These are phyloP conservation scores for Chrysolina americana DNA, from an alignment of 2,888 invertebrate species.

Conservation along the genomic window DNA sequence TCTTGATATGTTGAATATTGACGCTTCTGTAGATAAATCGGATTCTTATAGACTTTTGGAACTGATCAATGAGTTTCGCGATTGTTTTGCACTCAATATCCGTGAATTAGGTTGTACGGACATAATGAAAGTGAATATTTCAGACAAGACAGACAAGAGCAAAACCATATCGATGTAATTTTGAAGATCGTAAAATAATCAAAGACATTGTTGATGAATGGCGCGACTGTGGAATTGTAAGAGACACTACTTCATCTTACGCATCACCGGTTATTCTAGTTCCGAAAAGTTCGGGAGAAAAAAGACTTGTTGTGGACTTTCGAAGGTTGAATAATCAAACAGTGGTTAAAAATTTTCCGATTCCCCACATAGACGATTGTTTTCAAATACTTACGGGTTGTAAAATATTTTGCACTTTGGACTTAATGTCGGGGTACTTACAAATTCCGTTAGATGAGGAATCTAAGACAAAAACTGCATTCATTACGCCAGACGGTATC, in stretches of 20 bases:
- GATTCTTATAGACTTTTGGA: neutral
- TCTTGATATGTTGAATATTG: neutral
- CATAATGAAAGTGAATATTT: neutral
- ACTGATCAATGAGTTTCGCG: neutral
- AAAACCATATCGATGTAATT: neutral
- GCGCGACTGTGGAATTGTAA: constrained; percentile 32
- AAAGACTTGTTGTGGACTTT: constrained; percentile 49
- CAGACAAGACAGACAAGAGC: neutral
- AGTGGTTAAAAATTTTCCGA: constrained; percentile 39
- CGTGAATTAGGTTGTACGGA: neutral
- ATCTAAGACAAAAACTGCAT: neutral
- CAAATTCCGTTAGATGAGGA: neutral
- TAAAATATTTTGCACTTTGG: too few relatives aligned
- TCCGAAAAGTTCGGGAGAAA: constrained; percentile 40
- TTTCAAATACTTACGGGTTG: constrained; percentile 25
- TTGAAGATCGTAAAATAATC: neutral
- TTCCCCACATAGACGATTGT: constrained; percentile 36
- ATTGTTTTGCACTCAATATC: neutral
- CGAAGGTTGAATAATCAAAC: constrained; percentile 45
- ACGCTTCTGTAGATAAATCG: neutral
- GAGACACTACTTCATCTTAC: constrained; percentile 46
- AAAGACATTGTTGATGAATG: neutral
- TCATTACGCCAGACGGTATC: neutral
- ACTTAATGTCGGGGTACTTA: neutral
- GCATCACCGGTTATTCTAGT: constrained; percentile 47